Base-by-base conservation (phyloP, 2,888 invertebrate genomes). In the Allolobophora icterica region DNA sequence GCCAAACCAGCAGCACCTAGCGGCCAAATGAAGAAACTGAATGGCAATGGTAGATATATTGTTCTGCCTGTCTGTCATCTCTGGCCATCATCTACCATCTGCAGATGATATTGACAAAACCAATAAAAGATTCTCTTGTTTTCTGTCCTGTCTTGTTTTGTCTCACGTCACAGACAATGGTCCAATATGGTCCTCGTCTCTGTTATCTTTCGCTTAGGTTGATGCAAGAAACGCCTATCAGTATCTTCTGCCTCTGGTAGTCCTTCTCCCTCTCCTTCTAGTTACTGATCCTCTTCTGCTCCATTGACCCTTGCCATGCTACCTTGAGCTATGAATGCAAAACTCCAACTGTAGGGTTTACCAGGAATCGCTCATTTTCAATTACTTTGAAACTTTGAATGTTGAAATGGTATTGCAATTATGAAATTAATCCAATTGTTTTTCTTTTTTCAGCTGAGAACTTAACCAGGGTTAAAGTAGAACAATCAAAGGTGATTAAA, bases 1-100 rank as follows among this genome's bases (percentile, higher is more conserved):
- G n/a, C 91, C 15, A 87, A 42, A 52, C 35, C 91, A 35, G 35
- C 91, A 11, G 19, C 83, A 15, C 17, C 38, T 87, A 33, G 87
- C 17, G 87, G 87, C 24, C 87, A 87, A 35, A 24, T 87, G 87
- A 87, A 87, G 87, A 87, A 38, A 38, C 34, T 87, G 34, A 87
- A 87, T 17, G 21, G 35, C 19, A 87, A 34, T 87, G 35, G 34
- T 35, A 87, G 11, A 84, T 8, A 35, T 34, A 6, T n/a, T 34
- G 34, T 6, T 84, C 35, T 33, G 1, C 8, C 84, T 84, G n/a
- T 21, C 6, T n/a, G 1, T 52, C 52, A 24, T 24, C 52, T 11
- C 11, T 13, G 4, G 11, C n/a, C 4, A 3, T 8, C 71, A 30
- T n/a, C 24, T 42, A 24, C 24, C 45, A 17, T 45, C 71, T 71